Percentiles rank a stretch among this genome's conserved stretches.
phyloP scores from a whole-genome alignment of 2,888 invertebrate species.

The Slavum lentiscoides region DNA sequence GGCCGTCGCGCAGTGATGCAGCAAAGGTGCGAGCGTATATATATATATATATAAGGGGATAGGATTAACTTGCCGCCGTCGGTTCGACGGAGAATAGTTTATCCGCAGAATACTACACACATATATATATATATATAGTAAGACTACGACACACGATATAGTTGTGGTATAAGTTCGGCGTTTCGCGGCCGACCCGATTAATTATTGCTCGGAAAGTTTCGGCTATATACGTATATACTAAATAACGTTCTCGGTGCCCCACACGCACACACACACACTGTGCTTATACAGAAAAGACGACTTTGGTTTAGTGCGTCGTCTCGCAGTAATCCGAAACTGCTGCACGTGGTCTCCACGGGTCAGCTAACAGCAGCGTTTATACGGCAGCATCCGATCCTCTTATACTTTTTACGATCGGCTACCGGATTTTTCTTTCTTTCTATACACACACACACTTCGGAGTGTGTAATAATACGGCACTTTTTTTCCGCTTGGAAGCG shows the following conservation, averaged over 20 bases:
- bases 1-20: no score
- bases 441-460: no score
- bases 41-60: neutral
- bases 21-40: no score
- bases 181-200: constrained; percentile 46
- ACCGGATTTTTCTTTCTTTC: neutral
- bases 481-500: no score
- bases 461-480: no score
- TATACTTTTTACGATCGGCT: neutral
- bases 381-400: constrained; percentile 14
- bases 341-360: constrained; percentile 25
- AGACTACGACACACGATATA: neutral
- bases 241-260: neutral
- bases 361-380: constrained; percentile 40
- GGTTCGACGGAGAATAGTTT: constrained; percentile 22
- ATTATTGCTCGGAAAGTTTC: constrained; percentile 46
- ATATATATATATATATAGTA: no score
- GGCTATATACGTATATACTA: constrained; percentile 1
- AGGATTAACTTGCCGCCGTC: constrained; percentile 3
- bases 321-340: constrained; percentile 34
- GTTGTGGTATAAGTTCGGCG: constrained; percentile 21
- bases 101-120: neutral
- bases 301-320: no score
- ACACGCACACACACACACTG: no score
- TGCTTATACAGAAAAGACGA: no score